Conservation (phyloP, 2,797 vertebrate genomes). For the Valencia hispanica region DNA sequence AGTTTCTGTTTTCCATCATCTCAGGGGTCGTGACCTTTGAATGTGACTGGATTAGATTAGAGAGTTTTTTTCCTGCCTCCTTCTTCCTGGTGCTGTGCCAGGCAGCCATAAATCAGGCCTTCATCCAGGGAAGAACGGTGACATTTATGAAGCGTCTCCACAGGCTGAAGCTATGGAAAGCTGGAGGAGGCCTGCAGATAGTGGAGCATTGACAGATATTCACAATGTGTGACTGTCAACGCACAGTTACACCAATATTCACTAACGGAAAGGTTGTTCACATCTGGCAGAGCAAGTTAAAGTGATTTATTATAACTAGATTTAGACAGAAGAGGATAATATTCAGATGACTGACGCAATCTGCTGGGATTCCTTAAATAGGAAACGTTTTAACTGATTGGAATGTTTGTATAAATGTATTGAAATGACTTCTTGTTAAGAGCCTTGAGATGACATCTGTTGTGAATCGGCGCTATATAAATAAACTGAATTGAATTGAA, state of each 20-base stretch:
- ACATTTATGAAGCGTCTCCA: constrained; percentile 77
- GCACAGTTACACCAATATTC: background rate
- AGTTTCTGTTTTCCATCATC: background rate
- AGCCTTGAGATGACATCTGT: too few relatives aligned
- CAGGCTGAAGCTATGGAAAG: constrained; percentile 72
- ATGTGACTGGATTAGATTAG: constrained; percentile 13
- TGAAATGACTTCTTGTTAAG: too few relatives aligned
- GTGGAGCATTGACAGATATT: constrained; percentile 40
- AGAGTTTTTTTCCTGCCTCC: constrained; percentile 35
- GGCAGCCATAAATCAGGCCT: constrained; percentile 67
- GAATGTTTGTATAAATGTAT: too few relatives aligned
- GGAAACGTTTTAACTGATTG: too few relatives aligned
- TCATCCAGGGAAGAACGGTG: constrained; percentile 69
- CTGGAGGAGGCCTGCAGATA: constrained; percentile 41
- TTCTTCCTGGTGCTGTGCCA: constrained; percentile 51
- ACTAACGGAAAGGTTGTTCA: too few relatives aligned
- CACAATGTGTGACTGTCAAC: background rate
- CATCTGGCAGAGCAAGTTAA: too few relatives aligned
- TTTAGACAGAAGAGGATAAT: too few relatives aligned
- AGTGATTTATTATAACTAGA: background rate
- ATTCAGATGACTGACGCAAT: too few relatives aligned
- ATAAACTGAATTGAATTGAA: too few relatives aligned
- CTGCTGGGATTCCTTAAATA: too few relatives aligned
- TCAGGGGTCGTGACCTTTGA: constrained; percentile 17
- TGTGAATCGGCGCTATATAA: too few relatives aligned